Conservation (phyloP, 2,113 vertebrate species). For the Trogon melanurus region DNA sequence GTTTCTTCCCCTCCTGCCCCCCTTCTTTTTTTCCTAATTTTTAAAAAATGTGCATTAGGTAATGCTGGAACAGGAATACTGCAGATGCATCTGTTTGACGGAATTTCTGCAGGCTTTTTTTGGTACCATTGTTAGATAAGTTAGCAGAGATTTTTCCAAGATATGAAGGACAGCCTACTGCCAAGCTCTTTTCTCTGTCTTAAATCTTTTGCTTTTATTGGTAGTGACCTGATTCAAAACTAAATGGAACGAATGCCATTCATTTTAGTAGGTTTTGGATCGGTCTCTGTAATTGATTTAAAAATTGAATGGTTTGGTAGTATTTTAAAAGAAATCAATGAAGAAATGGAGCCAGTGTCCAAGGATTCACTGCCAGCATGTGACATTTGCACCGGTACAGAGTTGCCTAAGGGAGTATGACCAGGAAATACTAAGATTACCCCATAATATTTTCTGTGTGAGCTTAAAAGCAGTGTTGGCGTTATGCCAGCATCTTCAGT, state of each 20-base stretch:
- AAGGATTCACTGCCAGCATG: slow-evolving; percentile 7
- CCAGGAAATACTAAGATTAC: slow-evolving; percentile 46
- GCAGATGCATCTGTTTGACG: background rate
- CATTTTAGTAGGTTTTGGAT: slow-evolving; percentile 4
- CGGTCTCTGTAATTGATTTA: background rate
- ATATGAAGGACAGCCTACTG: background rate
- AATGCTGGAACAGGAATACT: background rate
- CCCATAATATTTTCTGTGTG: slow-evolving; percentile 41
- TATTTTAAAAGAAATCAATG: slow-evolving; percentile 16
- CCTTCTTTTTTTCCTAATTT: rapidly evolving
- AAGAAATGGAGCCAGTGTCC: background rate
- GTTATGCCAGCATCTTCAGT: background rate
- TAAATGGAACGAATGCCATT: background rate
- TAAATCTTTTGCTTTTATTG: background rate
- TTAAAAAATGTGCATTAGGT: background rate
- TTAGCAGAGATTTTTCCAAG: background rate
- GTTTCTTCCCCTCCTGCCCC: rapidly evolving
- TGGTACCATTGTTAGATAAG: background rate
- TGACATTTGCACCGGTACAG: slow-evolving; percentile 17
- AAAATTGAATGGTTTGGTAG: slow-evolving; percentile 11
- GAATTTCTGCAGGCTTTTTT: background rate
- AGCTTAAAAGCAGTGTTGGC: slow-evolving; percentile 57
- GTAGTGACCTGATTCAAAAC: background rate
- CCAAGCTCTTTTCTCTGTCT: background rate
- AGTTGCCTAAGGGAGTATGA: slow-evolving; percentile 13